Base-by-base conservation (phyloP, 1,140 invertebrate species). In the Saxidomus purpurata region DNA sequence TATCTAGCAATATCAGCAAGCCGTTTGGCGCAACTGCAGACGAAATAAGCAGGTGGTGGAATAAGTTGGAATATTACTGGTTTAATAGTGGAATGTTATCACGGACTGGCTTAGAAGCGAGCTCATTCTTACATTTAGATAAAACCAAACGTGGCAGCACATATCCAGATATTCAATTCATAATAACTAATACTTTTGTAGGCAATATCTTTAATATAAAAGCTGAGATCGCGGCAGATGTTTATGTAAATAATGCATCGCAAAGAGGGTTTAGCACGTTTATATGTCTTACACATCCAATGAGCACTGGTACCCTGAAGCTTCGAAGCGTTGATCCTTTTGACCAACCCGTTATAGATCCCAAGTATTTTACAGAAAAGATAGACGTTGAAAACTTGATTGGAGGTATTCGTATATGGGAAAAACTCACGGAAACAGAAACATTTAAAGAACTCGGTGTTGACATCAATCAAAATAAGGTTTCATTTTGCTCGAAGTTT, bases 291-390 rank as follows among this genome's bases (percentile, higher is more conserved):
- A 61, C 81, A 28, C 91, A 91, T 59, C 95, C 90, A 74, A 93
- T 82, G 77, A 94, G 63, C 81, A 43, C 87, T 49, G 89, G 96
- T 90, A 84, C 90, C 89, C 89, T 94, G 84, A 77, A 83, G 71
- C 74, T 96, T 67, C 81, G 93, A 92, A 90, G 80, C 34, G 96
- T 96, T 34, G 97, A 99, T 95, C 98, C 98, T 0, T 97, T 97
- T 19, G 96, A 97, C 4, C 96, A 97, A 90, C 98, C 98, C 0
- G 96, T 97, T 0, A 98, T 99, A n/a, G 97, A 98, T 94, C 98
- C 98, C 0, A 92, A 91, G 31, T 96, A 91, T 89, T 91, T 82
- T 34, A 92, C 67, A 17, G 63, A 92, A 43, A 47, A 82, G 82
- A 38, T 76, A 15, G 93, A 94, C 63, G 71, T 91, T 0, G 79